Evolutionary conservation across 2,888 invertebrate species (phyloP).

Genomic region (Muschampia plurimacula): DNA sequence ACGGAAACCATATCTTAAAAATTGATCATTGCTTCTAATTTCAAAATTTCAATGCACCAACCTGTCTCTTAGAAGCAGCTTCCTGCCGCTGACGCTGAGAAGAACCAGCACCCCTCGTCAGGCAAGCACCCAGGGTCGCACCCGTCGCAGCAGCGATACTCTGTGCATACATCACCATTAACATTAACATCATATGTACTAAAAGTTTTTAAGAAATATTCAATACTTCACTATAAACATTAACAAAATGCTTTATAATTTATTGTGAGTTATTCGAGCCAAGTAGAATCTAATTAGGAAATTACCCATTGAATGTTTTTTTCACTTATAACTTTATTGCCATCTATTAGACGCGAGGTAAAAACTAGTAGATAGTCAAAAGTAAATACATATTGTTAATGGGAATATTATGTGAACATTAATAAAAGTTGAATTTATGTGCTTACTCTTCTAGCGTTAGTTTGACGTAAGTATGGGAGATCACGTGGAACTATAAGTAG

Average conservation of each 20-base stretch:
- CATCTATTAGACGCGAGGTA: neutral
- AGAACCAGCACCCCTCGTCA: slow-evolving; percentile 84
- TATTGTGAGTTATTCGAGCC: neutral
- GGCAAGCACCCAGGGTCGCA: slow-evolving; percentile 84
- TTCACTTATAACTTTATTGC: neutral
- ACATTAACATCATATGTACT: neutral
- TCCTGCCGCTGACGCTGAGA: slow-evolving; percentile 86
- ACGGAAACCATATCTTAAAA: too few species aligned
- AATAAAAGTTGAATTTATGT: slow-evolving; percentile 10
- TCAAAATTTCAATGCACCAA: neutral
- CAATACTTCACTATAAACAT: neutral
- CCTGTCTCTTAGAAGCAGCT: slow-evolving; percentile 80
- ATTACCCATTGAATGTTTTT: neutral
- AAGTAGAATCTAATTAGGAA: neutral
- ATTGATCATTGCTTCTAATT: neutral
- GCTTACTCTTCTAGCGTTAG: slow-evolving; percentile 82
- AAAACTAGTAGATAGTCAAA: too few species aligned
- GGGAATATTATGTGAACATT: slow-evolving; percentile 9
- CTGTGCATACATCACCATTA: slow-evolving; percentile 51
- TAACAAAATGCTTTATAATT: neutral
- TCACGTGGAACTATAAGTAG: slow-evolving; percentile 79
- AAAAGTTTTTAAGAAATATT: neutral
- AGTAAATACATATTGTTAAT: neutral
- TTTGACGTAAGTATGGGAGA: slow-evolving; percentile 81
- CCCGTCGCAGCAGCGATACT: slow-evolving; percentile 85